phyloP scores from a whole-genome alignment of 2,888 invertebrate species.

The Disparrhopalites patrizii region DNA sequence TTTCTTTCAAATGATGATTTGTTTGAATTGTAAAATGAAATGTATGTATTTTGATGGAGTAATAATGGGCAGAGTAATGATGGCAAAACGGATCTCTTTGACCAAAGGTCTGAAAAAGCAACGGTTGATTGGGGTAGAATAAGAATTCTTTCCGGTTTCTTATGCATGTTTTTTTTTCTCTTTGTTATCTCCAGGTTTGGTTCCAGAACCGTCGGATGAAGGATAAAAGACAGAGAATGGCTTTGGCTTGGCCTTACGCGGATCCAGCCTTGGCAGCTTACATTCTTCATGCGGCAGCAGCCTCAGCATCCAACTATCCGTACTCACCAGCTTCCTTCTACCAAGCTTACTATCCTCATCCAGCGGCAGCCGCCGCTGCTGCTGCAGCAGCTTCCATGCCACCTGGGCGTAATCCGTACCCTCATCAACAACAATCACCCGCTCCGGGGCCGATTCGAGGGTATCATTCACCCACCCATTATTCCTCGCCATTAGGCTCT shows the following conservation, averaged over 20 bases:
- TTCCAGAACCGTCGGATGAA: slow-evolving; percentile 97
- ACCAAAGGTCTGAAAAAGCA: no score
- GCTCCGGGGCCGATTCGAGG: slow-evolving; percentile 49
- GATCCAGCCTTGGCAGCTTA: slow-evolving; percentile 92
- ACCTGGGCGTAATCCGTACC: slow-evolving; percentile 51
- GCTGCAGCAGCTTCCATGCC: slow-evolving; percentile 57
- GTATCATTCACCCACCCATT: slow-evolving; percentile 48
- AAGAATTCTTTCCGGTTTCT: no score
- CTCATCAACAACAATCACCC: slow-evolving; percentile 47
- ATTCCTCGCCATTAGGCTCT: slow-evolving; percentile 30
- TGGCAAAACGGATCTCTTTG: no score
- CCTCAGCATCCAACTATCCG: slow-evolving; percentile 59
- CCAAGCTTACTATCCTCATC: slow-evolving; percentile 47
- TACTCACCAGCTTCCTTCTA: slow-evolving; percentile 52
- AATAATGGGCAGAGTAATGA: no score
- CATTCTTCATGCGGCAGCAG: slow-evolving; percentile 77
- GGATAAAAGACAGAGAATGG: slow-evolving; percentile 91
- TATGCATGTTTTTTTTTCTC: slow-evolving; percentile 6
- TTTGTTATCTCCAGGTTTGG: slow-evolving; percentile 70
- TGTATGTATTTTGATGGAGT: no score
- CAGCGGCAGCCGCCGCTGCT: slow-evolving; percentile 52
- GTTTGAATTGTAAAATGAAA: no score
- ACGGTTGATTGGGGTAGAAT: no score
- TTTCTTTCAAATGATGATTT: no score
- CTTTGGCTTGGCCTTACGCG: slow-evolving; percentile 92